phyloP scores from a whole-genome alignment of 2,888 invertebrate species.

The Ochlodes sylvanus region DNA sequence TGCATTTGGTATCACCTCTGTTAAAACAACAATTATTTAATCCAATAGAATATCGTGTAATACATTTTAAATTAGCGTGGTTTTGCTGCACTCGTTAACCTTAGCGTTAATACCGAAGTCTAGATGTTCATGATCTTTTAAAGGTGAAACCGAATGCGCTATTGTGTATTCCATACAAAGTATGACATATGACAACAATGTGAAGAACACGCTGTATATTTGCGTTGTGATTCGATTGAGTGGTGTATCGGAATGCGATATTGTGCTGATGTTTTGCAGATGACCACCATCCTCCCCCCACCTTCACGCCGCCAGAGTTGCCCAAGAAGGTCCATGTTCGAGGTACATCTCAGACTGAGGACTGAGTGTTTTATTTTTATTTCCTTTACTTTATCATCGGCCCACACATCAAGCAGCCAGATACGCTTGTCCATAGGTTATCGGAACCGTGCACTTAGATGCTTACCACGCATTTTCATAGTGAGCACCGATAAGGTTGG shows the following conservation, averaged over 20 bases:
- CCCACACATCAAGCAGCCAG: conserved; percentile 74
- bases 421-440: conserved; percentile 75
- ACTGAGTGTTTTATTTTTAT: conserved; percentile 73
- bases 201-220: conserved; percentile 65
- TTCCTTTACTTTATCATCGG: conserved; percentile 72
- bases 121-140: conserved; percentile 14
- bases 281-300: conserved; percentile 98
- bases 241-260: conserved; percentile 86
- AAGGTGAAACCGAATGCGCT: conserved; percentile 61
- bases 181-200: conserved; percentile 44
- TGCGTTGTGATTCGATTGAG: conserved; percentile 72
- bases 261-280: conserved; percentile 94
- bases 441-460: conserved; percentile 77
- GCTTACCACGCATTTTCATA: conserved; percentile 82
- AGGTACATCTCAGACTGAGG: conserved; percentile 88
- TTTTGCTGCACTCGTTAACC: neutral
- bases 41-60: neutral
- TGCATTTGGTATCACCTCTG: conserved; percentile 30
- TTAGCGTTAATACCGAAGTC: neutral
- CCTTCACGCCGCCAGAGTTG: conserved; percentile 99
- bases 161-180: conserved; percentile 38
- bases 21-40: neutral
- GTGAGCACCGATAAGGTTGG: conserved; percentile 68
- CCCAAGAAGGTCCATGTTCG: conserved; percentile 99
- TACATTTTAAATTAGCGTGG: neutral